Evolutionary conservation across 2,888 invertebrate genomes (phyloP), one percentile per base, ranked within the genome.

Genomic region (Agrenia bidenticulata): DNA sequence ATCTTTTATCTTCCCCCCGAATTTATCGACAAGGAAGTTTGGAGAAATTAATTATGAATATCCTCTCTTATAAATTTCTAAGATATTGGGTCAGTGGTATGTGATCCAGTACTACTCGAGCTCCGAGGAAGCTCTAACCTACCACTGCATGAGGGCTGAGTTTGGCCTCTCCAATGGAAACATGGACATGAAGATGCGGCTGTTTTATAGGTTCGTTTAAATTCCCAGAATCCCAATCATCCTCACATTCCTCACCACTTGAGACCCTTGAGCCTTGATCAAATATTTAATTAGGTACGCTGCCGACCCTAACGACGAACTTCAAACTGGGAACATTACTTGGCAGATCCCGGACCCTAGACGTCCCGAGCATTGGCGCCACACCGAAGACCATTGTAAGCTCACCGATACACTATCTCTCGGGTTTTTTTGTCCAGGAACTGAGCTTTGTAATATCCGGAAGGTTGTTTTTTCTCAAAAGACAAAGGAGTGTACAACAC

Each of bases 401-500:
- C 9, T 17, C 19, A 21, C 50, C 24, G n/a, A 39, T 7, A 11
- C 7, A 45, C n/a, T 45, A 45, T 19, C 15, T 17, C 57, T 59
- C 17, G 21, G 17, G 26, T 60, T 32, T 24, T 13, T n/a, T n/a
- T n/a, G n/a, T n/a, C n/a, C n/a, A n/a, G n/a, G n/a, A n/a, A n/a
- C n/a, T n/a, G n/a, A 19, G 17, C 15, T 13, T 42, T 42, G 39
- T 39, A 15, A 39, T 39, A 15, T 39, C 15, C 15, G 15, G 9
- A 39, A 39, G 39, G 15, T 7, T 11, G 39, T 11, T 11, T 15
- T 39, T 39, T 57, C 19, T 37, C 23, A 54, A 13, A 79, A 92
- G 91, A 91, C 80, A 91, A 92, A 80, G 92, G 91, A 13, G 85
- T 92, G 71, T 93, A 93, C 81, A 92, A 92, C 78, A 92, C 92